A percentile compares a stretch with the other conserved stretches of the same genome.
phyloP scores from a whole-genome alignment of 2,113 vertebrate species.

The Phaethon lepturus region DNA sequence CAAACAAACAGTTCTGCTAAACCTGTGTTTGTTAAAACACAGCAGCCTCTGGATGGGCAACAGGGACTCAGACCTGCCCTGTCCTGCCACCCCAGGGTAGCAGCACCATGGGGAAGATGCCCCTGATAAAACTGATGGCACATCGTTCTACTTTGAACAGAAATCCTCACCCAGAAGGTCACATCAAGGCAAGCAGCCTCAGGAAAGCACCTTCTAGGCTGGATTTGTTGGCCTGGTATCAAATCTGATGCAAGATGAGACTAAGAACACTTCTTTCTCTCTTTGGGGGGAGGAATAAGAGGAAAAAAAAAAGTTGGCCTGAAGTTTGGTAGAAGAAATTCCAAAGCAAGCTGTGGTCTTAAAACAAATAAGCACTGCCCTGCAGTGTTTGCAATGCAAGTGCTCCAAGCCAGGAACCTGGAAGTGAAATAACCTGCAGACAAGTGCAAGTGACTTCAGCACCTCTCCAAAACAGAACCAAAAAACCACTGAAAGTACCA shows the following conservation, averaged over 20 bases:
- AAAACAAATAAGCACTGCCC: background rate
- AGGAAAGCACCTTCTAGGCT: background rate
- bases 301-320: background rate
- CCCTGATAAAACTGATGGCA: background rate
- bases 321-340: conserved; percentile 6
- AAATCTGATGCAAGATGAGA: conserved; percentile 37
- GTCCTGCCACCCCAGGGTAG: background rate
- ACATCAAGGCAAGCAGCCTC: background rate
- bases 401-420: background rate
- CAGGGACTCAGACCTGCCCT: background rate
- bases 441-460: background rate
- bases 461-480: background rate
- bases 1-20: background rate
- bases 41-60: background rate
- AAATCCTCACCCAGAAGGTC: background rate
- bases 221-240: background rate
- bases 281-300: background rate
- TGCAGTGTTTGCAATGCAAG: background rate
- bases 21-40: background rate
- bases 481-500: background rate
- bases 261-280: background rate
- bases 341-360: conserved; percentile 24
- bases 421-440: background rate
- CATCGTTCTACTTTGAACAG: background rate
- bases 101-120: background rate